Evolutionary conservation across 2,113 vertebrate genomes (phyloP), one percentile per base, ranked within the genome.

Genomic region (Grantiella picta): DNA sequence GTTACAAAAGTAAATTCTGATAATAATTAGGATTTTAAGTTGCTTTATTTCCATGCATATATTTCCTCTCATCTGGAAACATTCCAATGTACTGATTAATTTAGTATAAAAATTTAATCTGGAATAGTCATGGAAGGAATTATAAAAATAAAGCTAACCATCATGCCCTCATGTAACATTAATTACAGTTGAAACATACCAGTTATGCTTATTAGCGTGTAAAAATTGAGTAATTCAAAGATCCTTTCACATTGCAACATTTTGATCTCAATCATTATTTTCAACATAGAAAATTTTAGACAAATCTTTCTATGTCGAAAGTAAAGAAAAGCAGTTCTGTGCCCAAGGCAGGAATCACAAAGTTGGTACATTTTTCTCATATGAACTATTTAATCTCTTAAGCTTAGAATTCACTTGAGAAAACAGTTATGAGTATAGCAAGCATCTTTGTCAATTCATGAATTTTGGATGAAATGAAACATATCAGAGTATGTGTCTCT

Each of bases 1-100:
- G 17, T 12, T 85, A 20, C 53, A 87, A 73, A 92, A 88, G 6
- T 53, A 4, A 79, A 31, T 68, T 85, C 20, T 76, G 61, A 79
- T 80, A 56, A 85, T 89, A 92, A 79, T 40, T 75, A 76, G n/a
- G 15, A 44, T 79, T 90, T 86, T 42, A 61, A 57, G 15, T 80
- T 82, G 44, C 18, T 82, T 90, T 90, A 77, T 85, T 95, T 94
- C 20, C 63, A 72, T 79, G 31, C 11, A 60, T 45, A 6, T 86
- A 68, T 83, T 90, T 88, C n/a, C 19, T 90, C 15, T 80, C 36
- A 53, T 86, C 59, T 95, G 82, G 94, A 95, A 92, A 33, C 53
- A 86, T 65, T 93, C 50, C 50, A 82, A 7, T 23, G 20, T 49
- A 60, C 49, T 80, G 53, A 87, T 88, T 92, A 71, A 85, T 54